These are phyloP conservation scores for Pammene aurita DNA, from an alignment of 2,888 invertebrate species.

Conservation along the genomic window DNA sequence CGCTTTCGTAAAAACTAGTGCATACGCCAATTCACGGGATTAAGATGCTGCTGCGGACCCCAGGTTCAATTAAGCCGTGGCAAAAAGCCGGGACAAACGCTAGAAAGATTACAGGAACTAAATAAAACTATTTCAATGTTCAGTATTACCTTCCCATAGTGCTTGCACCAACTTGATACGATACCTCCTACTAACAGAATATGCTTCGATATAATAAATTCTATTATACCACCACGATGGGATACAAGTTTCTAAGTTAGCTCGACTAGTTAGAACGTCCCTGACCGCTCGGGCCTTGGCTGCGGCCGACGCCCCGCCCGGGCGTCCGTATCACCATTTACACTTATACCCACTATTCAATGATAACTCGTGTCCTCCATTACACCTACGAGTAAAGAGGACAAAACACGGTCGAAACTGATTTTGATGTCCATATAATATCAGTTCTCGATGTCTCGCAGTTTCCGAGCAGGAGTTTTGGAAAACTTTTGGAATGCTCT, in stretches of 20 bases:
- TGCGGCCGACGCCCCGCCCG: slow-evolving; percentile 66
- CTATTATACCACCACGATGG: slow-evolving; percentile 1
- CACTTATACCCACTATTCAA: slow-evolving; percentile 36
- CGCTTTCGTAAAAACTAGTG: too few species aligned
- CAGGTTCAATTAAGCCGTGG: too few species aligned
- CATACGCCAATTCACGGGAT: too few species aligned
- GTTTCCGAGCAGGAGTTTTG: slow-evolving; percentile 10
- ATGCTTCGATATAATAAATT: slow-evolving; percentile 27
- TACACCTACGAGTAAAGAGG: slow-evolving; percentile 17
- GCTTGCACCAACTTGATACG: background rate
- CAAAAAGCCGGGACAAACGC: too few species aligned
- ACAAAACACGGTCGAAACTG: slow-evolving; percentile 21
- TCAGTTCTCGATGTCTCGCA: slow-evolving; percentile 3
- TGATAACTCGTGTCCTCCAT: slow-evolving; percentile 32
- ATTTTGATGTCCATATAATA: slow-evolving; percentile 2
- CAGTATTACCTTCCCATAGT: background rate
- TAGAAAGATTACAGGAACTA: too few species aligned
- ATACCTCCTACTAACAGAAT: slow-evolving; percentile 14
- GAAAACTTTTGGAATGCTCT: slow-evolving; percentile 19
- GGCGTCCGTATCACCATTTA: slow-evolving; percentile 30
- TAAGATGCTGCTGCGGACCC: too few species aligned
- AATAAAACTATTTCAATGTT: too few species aligned
- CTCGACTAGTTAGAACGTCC: slow-evolving; percentile 71
- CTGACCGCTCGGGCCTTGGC: slow-evolving; percentile 78
- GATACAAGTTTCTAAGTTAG: slow-evolving; percentile 39